phyloP scores from a whole-genome alignment of 2,113 vertebrate genomes.

The Pelobates fuscus region DNA sequence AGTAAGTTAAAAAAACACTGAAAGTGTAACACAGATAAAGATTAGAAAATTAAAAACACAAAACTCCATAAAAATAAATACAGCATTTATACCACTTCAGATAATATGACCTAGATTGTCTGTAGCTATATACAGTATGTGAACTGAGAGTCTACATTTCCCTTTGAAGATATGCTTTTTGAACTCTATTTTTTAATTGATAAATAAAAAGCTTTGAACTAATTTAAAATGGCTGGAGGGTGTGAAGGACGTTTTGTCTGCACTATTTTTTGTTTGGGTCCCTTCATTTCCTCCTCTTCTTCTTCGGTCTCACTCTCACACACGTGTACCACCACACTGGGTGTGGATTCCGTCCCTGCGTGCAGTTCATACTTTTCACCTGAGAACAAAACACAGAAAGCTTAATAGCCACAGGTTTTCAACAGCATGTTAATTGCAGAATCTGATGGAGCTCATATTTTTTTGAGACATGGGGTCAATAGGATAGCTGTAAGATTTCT shows the following conservation, averaged over 20 bases:
- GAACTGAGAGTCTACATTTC: constrained; percentile 31
- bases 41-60: constrained; percentile 33
- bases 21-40: constrained; percentile 14
- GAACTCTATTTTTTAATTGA: constrained; percentile 50
- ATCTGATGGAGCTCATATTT: no score
- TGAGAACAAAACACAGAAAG: constrained; percentile 52
- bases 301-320: constrained; percentile 93
- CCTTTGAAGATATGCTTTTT: background rate
- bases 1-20: constrained; percentile 34
- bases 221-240: constrained; percentile 70
- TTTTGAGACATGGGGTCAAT: no score
- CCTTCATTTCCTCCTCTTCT: constrained; percentile 75
- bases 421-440: no score
- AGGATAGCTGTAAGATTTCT: no score
- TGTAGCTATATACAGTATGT: constrained; percentile 54
- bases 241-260: constrained; percentile 89
- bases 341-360: constrained; percentile 93
- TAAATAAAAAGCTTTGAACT: constrained; percentile 61
- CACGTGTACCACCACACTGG: constrained; percentile 95
- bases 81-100: constrained; percentile 12
- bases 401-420: background rate
- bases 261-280: constrained; percentile 87
- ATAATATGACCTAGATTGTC: constrained; percentile 9
- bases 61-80: constrained; percentile 36
- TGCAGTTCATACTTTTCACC: constrained; percentile 97